A percentile compares a stretch with the other conserved stretches of the same genome.
phyloP scores from a whole-genome alignment of 1,140 invertebrate genomes.

The Bombus vancouverensis region DNA sequence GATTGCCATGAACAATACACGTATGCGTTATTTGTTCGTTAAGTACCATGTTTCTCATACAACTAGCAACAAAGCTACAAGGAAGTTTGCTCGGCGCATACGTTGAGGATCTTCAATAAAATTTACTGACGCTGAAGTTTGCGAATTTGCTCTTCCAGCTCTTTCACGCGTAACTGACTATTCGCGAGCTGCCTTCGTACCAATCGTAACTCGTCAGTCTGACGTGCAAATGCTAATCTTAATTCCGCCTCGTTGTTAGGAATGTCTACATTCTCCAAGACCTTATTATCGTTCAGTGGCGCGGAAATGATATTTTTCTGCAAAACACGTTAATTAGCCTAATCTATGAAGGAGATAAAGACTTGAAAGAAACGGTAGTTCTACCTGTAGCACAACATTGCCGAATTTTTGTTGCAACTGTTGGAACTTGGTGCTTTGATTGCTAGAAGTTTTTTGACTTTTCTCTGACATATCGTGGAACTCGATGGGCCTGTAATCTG shows the following conservation, averaged over 20 bases:
- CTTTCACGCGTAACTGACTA: conserved; percentile 89
- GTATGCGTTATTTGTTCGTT: conserved; percentile 19
- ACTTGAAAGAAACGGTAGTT: conserved; percentile 12
- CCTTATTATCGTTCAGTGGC: conserved; percentile 77
- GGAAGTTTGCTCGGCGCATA: conserved; percentile 42
- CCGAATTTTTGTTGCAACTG: conserved; percentile 89
- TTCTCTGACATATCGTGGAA: conserved; percentile 85
- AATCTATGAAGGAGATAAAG: too few species aligned
- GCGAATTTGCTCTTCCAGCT: conserved; percentile 89
- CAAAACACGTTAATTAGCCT: neutral
- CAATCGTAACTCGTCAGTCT: conserved; percentile 90
- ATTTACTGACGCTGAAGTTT: conserved; percentile 81
- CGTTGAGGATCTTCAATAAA: neutral
- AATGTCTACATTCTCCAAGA: conserved; percentile 74
- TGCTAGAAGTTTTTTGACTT: conserved; percentile 88
- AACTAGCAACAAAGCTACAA: conserved; percentile 57
- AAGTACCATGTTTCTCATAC: conserved; percentile 53
- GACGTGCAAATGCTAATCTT: conserved; percentile 88
- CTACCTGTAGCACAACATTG: conserved; percentile 82
- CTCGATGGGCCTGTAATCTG: conserved; percentile 90
- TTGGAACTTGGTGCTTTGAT: conserved; percentile 90
- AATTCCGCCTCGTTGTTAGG: conserved; percentile 84
- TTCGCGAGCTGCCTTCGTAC: conserved; percentile 89
- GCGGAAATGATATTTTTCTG: conserved; percentile 76
- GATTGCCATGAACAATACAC: conserved; percentile 18